Conservation (phyloP, 2,797 vertebrate genomes). For the Odontamblyopus lacepedii region DNA sequence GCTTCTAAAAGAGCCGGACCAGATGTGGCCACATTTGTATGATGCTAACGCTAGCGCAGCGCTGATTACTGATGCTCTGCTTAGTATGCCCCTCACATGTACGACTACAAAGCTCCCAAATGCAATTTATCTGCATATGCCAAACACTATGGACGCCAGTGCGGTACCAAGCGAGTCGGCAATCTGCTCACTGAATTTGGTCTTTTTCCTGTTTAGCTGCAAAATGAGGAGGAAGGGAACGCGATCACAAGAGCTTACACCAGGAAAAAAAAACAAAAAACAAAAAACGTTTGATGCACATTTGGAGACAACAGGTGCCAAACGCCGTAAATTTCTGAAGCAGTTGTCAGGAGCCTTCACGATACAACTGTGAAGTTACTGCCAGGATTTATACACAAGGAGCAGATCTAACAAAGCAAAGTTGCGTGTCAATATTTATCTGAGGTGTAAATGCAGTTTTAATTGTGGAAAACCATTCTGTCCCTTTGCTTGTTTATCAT, state of each 20-base stretch:
- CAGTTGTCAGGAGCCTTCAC: background rate
- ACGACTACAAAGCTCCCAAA: conserved; percentile 22
- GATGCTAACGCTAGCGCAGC: background rate
- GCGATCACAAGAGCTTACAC: conserved; percentile 47
- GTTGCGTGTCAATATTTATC: background rate
- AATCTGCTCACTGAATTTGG: conserved; percentile 28
- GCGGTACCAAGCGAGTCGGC: conserved; percentile 7
- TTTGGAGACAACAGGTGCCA: conserved; percentile 23
- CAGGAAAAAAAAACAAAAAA: background rate
- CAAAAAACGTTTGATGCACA: conserved; percentile 32
- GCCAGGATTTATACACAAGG: background rate
- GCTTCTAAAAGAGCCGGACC: background rate
- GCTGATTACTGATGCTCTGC: conserved; percentile 26
- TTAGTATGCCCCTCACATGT: conserved; percentile 10
- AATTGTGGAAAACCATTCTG: background rate
- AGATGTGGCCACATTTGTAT: conserved; percentile 22
- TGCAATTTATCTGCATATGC: conserved; percentile 18
- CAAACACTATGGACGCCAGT: conserved; percentile 15
- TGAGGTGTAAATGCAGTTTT: background rate
- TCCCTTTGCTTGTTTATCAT: background rate
- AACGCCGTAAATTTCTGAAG: conserved; percentile 13
- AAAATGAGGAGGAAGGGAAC: conserved; percentile 40
- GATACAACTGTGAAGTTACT: background rate
- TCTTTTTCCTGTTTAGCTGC: conserved; percentile 24
- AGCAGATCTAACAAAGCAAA: background rate